Evolutionary conservation across 2,113 vertebrate species (phyloP).

Genomic region (Uria lomvia): DNA sequence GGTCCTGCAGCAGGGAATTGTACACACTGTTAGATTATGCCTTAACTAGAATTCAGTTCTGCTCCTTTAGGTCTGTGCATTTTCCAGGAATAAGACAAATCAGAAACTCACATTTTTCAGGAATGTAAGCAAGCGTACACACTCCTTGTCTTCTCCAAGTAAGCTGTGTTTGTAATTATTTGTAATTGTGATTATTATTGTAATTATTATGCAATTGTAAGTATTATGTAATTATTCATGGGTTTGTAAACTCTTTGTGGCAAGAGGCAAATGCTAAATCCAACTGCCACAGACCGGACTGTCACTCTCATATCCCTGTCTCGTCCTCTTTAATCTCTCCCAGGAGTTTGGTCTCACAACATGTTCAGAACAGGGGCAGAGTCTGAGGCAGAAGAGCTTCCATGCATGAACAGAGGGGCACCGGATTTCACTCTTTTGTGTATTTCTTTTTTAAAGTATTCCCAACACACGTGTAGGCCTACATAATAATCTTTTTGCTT

Average conservation of each 20-base stretch:
- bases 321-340: neutral
- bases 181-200: neutral
- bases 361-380: neutral
- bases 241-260: neutral
- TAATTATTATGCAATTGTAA: neutral
- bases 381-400: neutral
- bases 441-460: neutral
- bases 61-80: neutral
- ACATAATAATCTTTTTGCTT: neutral
- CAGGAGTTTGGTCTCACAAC: neutral
- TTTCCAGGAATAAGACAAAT: neutral
- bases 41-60: neutral
- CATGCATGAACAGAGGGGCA: neutral
- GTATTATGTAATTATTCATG: neutral
- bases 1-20: neutral
- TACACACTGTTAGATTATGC: neutral
- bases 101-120: neutral
- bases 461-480: neutral
- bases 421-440: neutral
- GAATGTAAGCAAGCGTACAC: neutral
- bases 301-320: neutral
- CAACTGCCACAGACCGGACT: accelerated
- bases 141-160: neutral
- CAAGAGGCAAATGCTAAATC: neutral
- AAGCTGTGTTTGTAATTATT: neutral